Evolutionary conservation across 2,113 vertebrate genomes (phyloP).

Genomic region (Lutjanus erythropterus): DNA sequence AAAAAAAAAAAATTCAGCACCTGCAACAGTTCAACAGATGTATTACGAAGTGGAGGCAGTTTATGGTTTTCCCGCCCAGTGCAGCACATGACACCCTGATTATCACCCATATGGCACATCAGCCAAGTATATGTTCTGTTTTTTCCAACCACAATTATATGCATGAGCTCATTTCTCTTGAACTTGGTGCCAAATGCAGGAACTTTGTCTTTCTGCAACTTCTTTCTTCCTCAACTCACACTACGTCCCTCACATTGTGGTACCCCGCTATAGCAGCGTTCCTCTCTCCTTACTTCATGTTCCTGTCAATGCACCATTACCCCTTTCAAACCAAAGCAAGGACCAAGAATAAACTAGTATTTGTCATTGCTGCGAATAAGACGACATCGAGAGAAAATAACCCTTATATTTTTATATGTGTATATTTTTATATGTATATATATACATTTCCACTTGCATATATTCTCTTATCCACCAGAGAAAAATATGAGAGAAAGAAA

Average conservation of each 20-base stretch:
- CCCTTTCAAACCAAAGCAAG: conserved; percentile 1
- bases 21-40: not conserved
- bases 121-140: not conserved
- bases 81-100: no score
- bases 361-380: not conserved
- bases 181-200: not conserved
- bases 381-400: conserved; percentile 29
- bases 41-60: not conserved
- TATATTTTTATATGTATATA: no score
- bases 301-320: not conserved
- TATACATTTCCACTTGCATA: not conserved
- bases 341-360: not conserved
- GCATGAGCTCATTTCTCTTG: not conserved
- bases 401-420: no score
- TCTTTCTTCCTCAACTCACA: conserved; percentile 1
- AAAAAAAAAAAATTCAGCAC: no score
- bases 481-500: not conserved
- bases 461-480: conserved; percentile 4
- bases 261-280: not conserved
- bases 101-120: no score
- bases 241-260: not conserved
- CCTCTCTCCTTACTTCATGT: not conserved
- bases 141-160: not conserved
- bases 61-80: no score
- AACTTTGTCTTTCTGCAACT: not conserved